phyloP scores from a whole-genome alignment of 2,888 invertebrate genomes.

The Athripsodes cinereus region DNA sequence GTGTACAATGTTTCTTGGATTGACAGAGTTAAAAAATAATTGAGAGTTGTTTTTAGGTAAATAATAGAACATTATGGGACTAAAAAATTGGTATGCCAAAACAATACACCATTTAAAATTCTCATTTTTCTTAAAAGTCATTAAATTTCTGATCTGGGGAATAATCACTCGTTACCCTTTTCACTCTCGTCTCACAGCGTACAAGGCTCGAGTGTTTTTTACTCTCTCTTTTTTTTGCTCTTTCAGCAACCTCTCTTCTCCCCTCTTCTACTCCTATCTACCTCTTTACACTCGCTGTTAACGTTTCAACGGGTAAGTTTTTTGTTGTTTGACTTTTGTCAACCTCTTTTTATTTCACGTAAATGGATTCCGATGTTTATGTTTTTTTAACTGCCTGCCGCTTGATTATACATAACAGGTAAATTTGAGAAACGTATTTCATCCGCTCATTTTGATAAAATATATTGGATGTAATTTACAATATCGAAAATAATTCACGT shows the following conservation, averaged over 20 bases:
- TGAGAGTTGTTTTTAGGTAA: too few species aligned
- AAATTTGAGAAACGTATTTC: too few species aligned
- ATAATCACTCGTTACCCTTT: not conserved
- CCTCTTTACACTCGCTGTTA: slow-evolving; percentile 7
- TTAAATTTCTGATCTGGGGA: not conserved
- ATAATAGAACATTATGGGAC: too few species aligned
- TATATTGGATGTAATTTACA: too few species aligned
- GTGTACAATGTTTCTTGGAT: too few species aligned
- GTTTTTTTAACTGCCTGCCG: not conserved
- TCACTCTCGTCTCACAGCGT: not conserved
- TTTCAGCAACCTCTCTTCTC: slow-evolving; percentile 3
- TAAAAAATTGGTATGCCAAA: not conserved
- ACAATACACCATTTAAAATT: not conserved
- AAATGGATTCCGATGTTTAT: slow-evolving; percentile 5
- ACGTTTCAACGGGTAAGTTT: slow-evolving; percentile 11
- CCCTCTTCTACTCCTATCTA: not conserved
- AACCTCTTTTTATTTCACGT: slow-evolving; percentile 5
- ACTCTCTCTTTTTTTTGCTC: not conserved
- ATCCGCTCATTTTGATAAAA: too few species aligned
- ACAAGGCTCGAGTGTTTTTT: slow-evolving; percentile 9
- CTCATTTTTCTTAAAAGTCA: not conserved
- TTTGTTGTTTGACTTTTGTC: slow-evolving; percentile 5
- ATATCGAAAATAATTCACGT: too few species aligned
- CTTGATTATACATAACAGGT: not conserved
- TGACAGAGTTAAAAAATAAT: too few species aligned